phyloP scores from a whole-genome alignment of 2,888 invertebrate species.

The Pristionchus fissidentatus region DNA sequence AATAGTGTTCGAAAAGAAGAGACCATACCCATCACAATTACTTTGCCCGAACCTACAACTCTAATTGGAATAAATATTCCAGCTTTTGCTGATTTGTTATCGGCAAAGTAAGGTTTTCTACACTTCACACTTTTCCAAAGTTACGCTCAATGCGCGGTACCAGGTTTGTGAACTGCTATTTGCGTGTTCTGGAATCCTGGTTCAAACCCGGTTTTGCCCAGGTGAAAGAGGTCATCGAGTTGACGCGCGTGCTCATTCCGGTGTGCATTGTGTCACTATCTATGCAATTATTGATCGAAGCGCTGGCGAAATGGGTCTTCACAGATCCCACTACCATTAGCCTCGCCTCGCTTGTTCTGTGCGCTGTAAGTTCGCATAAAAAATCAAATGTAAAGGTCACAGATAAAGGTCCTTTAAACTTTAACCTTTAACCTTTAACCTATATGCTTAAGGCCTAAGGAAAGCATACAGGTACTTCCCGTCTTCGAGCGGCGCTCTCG shows the following conservation, averaged over 20 bases:
- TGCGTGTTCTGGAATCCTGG: not conserved
- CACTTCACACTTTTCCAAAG: not conserved
- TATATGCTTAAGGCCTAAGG: too few relatives aligned
- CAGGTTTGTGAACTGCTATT: not conserved
- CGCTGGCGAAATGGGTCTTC: not conserved
- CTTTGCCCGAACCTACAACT: too few relatives aligned
- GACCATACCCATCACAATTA: too few relatives aligned
- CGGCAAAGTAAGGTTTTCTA: not conserved
- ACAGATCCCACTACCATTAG: not conserved
- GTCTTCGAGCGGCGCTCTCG: too few relatives aligned
- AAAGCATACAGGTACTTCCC: too few relatives aligned
- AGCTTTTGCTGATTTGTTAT: not conserved
- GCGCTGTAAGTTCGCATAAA: constrained; percentile 9
- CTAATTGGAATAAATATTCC: too few relatives aligned
- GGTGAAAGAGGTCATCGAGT: constrained; percentile 28
- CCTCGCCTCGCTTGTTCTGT: not conserved
- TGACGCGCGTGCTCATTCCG: constrained; percentile 25
- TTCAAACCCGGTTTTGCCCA: not conserved
- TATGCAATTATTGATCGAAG: constrained; percentile 8
- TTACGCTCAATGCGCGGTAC: not conserved
- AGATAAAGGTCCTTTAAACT: too few relatives aligned
- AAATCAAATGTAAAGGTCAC: too few relatives aligned
- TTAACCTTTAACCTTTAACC: too few relatives aligned
- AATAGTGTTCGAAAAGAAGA: too few relatives aligned
- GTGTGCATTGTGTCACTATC: not conserved